phyloP scores from a whole-genome alignment of 1,140 invertebrate species.

The Cardiocondyla obscurior region DNA sequence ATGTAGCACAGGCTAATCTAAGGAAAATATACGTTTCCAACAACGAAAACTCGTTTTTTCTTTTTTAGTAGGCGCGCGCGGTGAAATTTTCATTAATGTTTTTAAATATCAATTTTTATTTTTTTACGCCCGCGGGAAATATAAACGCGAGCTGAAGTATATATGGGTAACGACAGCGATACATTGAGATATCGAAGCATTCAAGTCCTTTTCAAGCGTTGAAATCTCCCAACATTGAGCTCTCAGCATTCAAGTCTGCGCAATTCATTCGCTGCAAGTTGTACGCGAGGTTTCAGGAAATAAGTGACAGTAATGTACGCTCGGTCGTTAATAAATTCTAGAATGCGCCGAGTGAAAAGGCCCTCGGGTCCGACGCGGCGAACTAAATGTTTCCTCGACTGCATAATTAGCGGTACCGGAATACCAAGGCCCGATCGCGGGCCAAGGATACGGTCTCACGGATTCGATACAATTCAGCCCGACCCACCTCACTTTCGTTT shows the following conservation, averaged over 20 bases:
- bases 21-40: neutral
- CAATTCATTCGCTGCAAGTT: neutral
- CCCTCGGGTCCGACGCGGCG: neutral
- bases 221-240: neutral
- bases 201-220: neutral
- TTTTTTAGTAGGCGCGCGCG: no score
- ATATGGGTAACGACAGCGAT: neutral
- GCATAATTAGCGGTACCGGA: conserved; percentile 13
- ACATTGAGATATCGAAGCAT: neutral
- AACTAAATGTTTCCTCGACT: conserved; percentile 15
- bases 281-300: neutral
- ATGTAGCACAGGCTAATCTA: conserved; percentile 1
- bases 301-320: neutral
- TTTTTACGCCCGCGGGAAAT: neutral
- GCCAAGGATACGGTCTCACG: conserved; percentile 69
- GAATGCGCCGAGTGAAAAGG: neutral
- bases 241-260: neutral
- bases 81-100: neutral
- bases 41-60: neutral
- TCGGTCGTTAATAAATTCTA: conserved; percentile 17
- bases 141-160: neutral
- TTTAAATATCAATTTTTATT: neutral
- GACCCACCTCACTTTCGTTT: conserved; percentile 63
- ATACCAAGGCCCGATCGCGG: conserved; percentile 58
- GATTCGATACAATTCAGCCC: conserved; percentile 65